These are phyloP conservation scores for Ormyrus pomaceus DNA, from an alignment of 2,888 invertebrate species.

Conservation along the genomic window DNA sequence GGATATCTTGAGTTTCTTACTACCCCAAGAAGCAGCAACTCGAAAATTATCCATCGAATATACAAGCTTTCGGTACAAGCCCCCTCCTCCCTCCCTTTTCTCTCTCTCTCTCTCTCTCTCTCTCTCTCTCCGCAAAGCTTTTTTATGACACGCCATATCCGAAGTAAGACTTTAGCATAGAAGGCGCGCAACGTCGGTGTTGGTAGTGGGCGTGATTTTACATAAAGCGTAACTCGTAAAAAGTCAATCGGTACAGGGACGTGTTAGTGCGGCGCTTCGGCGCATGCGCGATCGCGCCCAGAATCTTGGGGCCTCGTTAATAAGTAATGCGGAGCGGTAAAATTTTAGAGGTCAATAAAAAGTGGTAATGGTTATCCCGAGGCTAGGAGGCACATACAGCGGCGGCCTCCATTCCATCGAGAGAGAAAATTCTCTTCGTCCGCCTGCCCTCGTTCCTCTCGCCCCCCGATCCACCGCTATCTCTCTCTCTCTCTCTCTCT, in stretches of 20 bases:
- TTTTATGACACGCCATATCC: slow-evolving; percentile 35
- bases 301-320: slow-evolving; percentile 46
- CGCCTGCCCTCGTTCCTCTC: neutral
- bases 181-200: neutral
- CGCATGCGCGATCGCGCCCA: neutral
- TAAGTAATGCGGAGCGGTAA: slow-evolving; percentile 55
- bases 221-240: slow-evolving; percentile 53
- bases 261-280: slow-evolving; percentile 12
- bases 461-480: neutral
- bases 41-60: slow-evolving; percentile 30
- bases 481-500: too few species aligned
- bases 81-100: neutral
- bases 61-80: neutral
- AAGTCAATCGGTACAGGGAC: slow-evolving; percentile 51
- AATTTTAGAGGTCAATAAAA: slow-evolving; percentile 57
- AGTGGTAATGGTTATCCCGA: slow-evolving; percentile 54
- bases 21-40: neutral
- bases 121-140: neutral
- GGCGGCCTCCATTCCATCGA: slow-evolving; percentile 40
- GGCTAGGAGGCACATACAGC: slow-evolving; percentile 12
- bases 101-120: neutral
- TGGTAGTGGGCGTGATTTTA: slow-evolving; percentile 42
- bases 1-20: neutral
- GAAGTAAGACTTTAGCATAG: slow-evolving; percentile 35
- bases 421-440: slow-evolving; percentile 7